These are phyloP conservation scores for Notarius lentiginosus DNA, from an alignment of 2,113 vertebrate genomes.

Conservation along the genomic window DNA sequence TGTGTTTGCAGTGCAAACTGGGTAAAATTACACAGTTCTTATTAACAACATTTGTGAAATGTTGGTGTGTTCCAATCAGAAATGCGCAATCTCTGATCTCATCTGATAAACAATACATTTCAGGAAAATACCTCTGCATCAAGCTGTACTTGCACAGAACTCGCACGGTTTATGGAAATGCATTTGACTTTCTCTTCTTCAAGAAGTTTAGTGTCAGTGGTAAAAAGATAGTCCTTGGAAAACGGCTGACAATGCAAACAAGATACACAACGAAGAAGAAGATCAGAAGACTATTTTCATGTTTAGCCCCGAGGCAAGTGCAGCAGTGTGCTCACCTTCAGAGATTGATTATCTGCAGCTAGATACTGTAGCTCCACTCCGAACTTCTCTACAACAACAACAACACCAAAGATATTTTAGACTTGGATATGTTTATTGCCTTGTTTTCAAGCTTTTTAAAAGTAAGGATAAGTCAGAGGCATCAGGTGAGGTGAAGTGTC, in stretches of 20 bases:
- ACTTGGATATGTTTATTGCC: slow-evolving; percentile 8
- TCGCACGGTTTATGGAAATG: background rate
- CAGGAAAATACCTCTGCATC: slow-evolving; percentile 7
- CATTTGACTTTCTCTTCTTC: slow-evolving; percentile 23
- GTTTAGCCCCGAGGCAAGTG: slow-evolving; percentile 41
- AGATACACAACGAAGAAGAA: slow-evolving; percentile 9
- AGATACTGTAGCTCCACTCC: background rate
- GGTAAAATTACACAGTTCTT: slow-evolving; percentile 2
- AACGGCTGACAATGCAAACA: slow-evolving; percentile 37
- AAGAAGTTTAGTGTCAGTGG: slow-evolving; percentile 22
- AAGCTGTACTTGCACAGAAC: background rate
- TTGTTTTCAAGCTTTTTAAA: slow-evolving; percentile 12
- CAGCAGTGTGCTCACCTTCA: slow-evolving; percentile 25
- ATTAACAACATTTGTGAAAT: slow-evolving; percentile 9
- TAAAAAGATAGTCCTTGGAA: slow-evolving; percentile 24
- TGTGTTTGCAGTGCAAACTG: slow-evolving; percentile 30
- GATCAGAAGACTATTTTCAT: slow-evolving; percentile 35
- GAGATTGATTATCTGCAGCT: slow-evolving; percentile 26
- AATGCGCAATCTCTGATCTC: slow-evolving; percentile 9
- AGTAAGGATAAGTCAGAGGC: slow-evolving; percentile 26
- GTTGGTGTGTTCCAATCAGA: slow-evolving; percentile 10
- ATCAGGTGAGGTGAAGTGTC: slow-evolving; percentile 10
- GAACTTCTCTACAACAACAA: background rate
- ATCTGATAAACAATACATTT: slow-evolving; percentile 9
- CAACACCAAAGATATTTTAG: slow-evolving; percentile 11